Evolutionary conservation across 2,113 vertebrate genomes (phyloP).

Genomic region (Trinectes maculatus): DNA sequence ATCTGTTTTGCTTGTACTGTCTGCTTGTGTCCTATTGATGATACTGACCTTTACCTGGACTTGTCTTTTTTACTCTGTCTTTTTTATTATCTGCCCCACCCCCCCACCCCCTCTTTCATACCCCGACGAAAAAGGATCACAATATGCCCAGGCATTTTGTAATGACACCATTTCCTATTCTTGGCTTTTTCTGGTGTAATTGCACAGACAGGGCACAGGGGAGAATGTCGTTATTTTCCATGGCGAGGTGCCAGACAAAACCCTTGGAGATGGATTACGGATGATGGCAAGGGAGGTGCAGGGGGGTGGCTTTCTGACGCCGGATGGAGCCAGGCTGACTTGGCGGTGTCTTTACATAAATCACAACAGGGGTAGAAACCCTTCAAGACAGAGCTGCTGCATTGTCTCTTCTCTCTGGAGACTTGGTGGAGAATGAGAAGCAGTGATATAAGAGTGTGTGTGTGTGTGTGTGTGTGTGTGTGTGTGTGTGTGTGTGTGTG

Average conservation of each 20-base stretch:
- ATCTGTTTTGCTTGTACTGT: constrained; percentile 14
- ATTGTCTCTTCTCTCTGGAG: constrained; percentile 68
- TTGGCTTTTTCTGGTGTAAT: constrained; percentile 45
- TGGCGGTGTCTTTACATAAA: constrained; percentile 72
- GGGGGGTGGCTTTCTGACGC: constrained; percentile 30
- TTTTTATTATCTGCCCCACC: neutral
- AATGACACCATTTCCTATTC: constrained; percentile 25
- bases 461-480: constrained; percentile 1
- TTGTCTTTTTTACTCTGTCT: constrained; percentile 22
- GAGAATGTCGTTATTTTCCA: constrained; percentile 48
- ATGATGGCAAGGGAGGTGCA: constrained; percentile 27
- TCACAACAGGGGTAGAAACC: constrained; percentile 66
- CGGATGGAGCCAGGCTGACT: constrained; percentile 56
- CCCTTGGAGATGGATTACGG: constrained; percentile 64
- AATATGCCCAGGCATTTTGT: constrained; percentile 48
- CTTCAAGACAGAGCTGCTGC: constrained; percentile 57
- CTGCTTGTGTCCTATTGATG: constrained; percentile 41
- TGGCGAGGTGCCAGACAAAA: constrained; percentile 58
- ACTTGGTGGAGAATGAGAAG: constrained; percentile 52
- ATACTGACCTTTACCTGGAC: constrained; percentile 51
- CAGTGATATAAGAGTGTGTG: constrained; percentile 66
- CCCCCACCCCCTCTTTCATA: neutral
- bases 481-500: constrained; percentile 9
- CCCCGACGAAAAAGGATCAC: constrained; percentile 2
- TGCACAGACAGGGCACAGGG: constrained; percentile 38